Evolutionary conservation across 2,888 invertebrate species (phyloP).

Genomic region (Cheilosia scutellata): DNA sequence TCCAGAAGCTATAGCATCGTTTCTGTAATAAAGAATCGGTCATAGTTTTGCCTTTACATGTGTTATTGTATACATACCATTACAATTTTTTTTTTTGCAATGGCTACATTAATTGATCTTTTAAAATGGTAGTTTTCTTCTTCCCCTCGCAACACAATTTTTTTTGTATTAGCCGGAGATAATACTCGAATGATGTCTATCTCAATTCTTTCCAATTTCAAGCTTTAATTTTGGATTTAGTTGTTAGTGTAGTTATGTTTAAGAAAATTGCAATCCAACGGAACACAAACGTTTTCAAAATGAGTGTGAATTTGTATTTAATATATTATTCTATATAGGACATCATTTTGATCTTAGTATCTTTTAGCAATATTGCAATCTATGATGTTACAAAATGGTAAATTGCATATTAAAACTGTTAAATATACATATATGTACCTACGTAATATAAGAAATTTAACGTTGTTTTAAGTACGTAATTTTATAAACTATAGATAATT

Average conservation of each 20-base stretch:
- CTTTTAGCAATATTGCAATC: slow-evolving; percentile 42
- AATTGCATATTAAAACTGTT: slow-evolving; percentile 15
- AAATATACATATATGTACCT: slow-evolving; percentile 10
- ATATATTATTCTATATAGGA: not conserved
- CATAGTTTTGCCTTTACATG: too few relatives aligned
- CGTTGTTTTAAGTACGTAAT: slow-evolving; percentile 25
- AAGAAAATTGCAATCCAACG: not conserved
- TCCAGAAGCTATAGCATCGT: too few relatives aligned
- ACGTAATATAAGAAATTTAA: not conserved
- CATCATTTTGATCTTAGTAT: slow-evolving; percentile 26
- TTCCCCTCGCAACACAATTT: not conserved
- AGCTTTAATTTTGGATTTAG: slow-evolving; percentile 9
- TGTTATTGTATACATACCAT: too few relatives aligned
- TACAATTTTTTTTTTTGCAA: too few relatives aligned
- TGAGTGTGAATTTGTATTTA: not conserved
- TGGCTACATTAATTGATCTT: too few relatives aligned
- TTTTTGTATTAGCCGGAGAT: not conserved
- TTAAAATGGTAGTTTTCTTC: too few relatives aligned
- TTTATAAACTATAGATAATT: slow-evolving; percentile 49
- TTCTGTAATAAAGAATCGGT: too few relatives aligned
- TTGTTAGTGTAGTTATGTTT: not conserved
- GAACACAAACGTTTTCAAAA: not conserved
- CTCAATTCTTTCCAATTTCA: not conserved
- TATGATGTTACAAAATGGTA: slow-evolving; percentile 22
- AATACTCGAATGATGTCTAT: not conserved